Evolutionary conservation across 2,888 invertebrate genomes (phyloP).

Genomic region (Drosophila ezoana): DNA sequence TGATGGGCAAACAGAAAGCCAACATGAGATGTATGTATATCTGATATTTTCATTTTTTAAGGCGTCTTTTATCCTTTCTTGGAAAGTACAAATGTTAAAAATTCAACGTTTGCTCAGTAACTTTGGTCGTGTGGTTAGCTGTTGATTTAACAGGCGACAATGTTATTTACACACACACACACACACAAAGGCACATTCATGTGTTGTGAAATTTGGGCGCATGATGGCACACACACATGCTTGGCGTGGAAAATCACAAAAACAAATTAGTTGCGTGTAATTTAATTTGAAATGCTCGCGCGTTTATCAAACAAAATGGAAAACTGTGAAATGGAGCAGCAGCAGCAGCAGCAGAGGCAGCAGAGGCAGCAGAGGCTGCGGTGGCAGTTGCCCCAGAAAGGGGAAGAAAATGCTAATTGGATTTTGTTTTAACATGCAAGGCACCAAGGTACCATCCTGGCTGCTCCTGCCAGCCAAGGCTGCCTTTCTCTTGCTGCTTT

Average conservation of each 20-base stretch:
- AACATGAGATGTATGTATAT: constrained; percentile 11
- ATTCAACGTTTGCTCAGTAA: constrained; percentile 53
- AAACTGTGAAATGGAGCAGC: constrained; percentile 65
- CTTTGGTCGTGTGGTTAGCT: constrained; percentile 47
- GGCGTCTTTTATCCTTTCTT: constrained; percentile 2
- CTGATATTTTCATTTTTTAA: constrained; percentile 10
- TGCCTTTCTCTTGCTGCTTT: neutral
- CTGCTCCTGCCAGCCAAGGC: neutral
- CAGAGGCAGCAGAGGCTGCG: neutral
- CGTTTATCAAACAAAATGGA: constrained; percentile 77
- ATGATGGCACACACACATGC: constrained; percentile 23
- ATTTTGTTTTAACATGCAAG: constrained; percentile 67
- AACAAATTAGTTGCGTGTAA: constrained; percentile 79
- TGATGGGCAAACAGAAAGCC: constrained; percentile 19
- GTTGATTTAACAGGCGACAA: constrained; percentile 51
- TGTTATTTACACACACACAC: constrained; percentile 31
- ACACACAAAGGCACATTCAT: constrained; percentile 18
- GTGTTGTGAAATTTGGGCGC: constrained; percentile 14
- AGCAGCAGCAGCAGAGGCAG: neutral
- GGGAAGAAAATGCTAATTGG: constrained; percentile 72
- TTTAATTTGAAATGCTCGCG: constrained; percentile 74
- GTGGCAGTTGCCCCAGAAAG: constrained; percentile 29
- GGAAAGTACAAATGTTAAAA: constrained; percentile 46
- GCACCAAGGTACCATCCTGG: constrained; percentile 31
- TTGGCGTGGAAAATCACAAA: constrained; percentile 65